Evolutionary conservation across 2,888 invertebrate species (phyloP).

Genomic region (Acanthacorydalis orientalis): DNA sequence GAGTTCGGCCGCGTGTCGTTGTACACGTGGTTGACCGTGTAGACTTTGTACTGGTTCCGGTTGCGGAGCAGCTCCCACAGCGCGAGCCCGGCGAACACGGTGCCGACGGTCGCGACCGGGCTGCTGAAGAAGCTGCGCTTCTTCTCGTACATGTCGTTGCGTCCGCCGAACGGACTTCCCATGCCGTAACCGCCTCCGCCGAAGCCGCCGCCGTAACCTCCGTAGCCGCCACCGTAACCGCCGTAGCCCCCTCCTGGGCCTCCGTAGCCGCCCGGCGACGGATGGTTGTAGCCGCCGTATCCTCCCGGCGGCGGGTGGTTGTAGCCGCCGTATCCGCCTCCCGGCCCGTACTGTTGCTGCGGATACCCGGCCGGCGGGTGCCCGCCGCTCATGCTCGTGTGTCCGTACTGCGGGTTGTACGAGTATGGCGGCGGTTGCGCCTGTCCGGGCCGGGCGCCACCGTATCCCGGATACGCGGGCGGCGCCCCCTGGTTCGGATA

Average conservation of each 20-base stretch:
- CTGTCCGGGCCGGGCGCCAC: neutral
- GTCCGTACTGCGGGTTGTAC: neutral
- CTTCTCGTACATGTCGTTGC: neutral
- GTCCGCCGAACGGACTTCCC: neutral
- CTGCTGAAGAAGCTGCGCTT: neutral
- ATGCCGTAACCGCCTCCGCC: neutral
- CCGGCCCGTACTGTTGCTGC: neutral
- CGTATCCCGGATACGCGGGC: conserved; percentile 1
- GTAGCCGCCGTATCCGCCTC: neutral
- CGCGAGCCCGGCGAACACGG: conserved; percentile 3
- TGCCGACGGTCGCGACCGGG: neutral
- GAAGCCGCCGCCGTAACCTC: conserved; percentile 8
- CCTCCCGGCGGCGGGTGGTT: neutral
- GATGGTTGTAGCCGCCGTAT: neutral
- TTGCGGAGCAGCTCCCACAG: conserved; percentile 5
- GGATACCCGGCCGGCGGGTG: conserved; percentile 2
- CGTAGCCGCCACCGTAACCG: neutral
- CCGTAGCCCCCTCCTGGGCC: conserved; percentile 9
- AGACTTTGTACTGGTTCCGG: conserved; percentile 3
- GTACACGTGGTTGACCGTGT: neutral
- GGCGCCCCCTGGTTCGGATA: neutral
- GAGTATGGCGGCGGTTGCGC: conserved; percentile 1
- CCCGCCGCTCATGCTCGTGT: neutral
- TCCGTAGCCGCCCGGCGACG: neutral
- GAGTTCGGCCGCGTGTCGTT: neutral